Evolutionary conservation across 2,113 vertebrate species (phyloP).

Genomic region (Tauraco erythrolophus): DNA sequence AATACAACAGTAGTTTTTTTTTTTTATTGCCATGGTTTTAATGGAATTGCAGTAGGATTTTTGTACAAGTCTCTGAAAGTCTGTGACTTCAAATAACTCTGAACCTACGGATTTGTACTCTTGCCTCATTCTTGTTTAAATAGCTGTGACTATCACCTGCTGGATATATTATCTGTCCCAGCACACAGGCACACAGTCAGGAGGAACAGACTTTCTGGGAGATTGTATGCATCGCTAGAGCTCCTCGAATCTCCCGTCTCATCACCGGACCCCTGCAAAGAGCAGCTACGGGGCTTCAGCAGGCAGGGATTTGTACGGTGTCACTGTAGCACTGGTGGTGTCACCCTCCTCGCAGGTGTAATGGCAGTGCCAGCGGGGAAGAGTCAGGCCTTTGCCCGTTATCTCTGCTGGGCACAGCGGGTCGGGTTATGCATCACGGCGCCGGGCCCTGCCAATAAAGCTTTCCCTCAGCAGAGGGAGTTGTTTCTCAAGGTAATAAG

Average conservation of each 20-base stretch:
- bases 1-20: neutral
- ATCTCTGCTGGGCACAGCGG: neutral
- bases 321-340: neutral
- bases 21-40: neutral
- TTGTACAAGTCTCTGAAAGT: neutral
- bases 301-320: neutral
- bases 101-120: neutral
- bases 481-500: constrained; percentile 71
- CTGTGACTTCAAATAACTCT: neutral
- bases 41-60: neutral
- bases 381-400: neutral
- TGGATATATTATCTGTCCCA: neutral
- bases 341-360: neutral
- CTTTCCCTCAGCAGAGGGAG: constrained; percentile 74
- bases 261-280: neutral
- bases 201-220: neutral
- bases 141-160: neutral
- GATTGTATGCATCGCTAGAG: accelerated
- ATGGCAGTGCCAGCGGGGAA: neutral
- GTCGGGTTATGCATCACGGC: neutral
- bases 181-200: accelerated
- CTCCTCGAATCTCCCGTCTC: neutral
- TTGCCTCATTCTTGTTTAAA: neutral
- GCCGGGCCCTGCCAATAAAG: constrained; percentile 34
- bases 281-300: neutral